Evolutionary conservation across 2,888 invertebrate genomes (phyloP), one percentile per base, ranked within the genome.

Genomic region (Fabriciana adippe): DNA sequence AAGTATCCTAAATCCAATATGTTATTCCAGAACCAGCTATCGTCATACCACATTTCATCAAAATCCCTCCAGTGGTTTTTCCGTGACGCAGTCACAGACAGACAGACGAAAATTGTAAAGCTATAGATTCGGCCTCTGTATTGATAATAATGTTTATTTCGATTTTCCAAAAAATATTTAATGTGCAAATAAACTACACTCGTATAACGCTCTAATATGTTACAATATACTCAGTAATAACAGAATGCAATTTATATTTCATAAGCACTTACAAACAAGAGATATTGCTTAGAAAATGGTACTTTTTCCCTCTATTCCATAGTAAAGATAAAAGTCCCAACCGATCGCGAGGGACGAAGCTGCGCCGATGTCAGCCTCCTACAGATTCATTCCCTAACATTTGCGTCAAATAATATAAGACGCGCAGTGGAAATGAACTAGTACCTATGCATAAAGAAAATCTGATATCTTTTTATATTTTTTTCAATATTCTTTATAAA

Each of bases 241-340:
- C 88, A 85, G 84, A 90, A 89, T 90, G 86, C 88, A 89, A 89
- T 91, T 89, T 90, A 91, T 92, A 90, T 91, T 90, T 92, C 89
- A 90, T 89, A 88, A 88, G 87, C 87, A 89, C 86, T 87, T 87
- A 82, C 86, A 86, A 85, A 83, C 85, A 87, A 86, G 87, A 85
- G 81, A 88, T 90, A 90, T 90, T 86, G 84, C 87, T 80, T 77
- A 74, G 80, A 83, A 84, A 85, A 81, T 84, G 85, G 84, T 83
- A 81, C 85, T 87, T 87, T 41, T 85, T 85, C 78, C 84, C 81
- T 88, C 88, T 90, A 89, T 88, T 85, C 80, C 84, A 82, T 83
- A 88, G 88, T 86, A 85, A 86, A 90, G 88, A 91, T 90, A 89
- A 90, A 85, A 84, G 82, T 83, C 78, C 76, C 74, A 72, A 76